phyloP scores from a whole-genome alignment of 1,140 invertebrate species.

The Drosophila mojavensis region DNA sequence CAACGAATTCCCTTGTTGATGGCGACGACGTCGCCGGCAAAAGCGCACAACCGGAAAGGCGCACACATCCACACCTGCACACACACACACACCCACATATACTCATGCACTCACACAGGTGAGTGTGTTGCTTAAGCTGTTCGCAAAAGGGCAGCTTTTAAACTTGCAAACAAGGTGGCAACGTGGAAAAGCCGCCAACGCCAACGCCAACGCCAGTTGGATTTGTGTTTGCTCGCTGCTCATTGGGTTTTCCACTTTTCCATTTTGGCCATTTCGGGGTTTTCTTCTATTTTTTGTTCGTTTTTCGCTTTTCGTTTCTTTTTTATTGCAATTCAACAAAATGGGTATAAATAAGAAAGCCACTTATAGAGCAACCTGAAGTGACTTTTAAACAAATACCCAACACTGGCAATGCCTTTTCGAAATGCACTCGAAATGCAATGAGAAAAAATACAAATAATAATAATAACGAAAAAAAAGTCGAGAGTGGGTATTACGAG shows the following conservation, averaged over 20 bases:
- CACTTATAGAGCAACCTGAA: slow-evolving; percentile 40
- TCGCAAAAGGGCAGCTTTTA: slow-evolving; percentile 63
- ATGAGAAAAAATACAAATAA: not conserved
- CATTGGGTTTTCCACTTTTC: slow-evolving; percentile 51
- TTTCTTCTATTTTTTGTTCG: not conserved
- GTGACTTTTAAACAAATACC: slow-evolving; percentile 38
- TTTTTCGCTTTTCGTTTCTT: not conserved
- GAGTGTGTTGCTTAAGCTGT: slow-evolving; percentile 34
- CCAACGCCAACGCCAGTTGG: slow-evolving; percentile 52
- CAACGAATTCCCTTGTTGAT: slow-evolving; percentile 52
- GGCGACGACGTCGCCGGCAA: slow-evolving; percentile 41
- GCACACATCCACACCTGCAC: slow-evolving; percentile 36
- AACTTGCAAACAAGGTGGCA: slow-evolving; percentile 72
- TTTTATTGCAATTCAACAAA: slow-evolving; percentile 45
- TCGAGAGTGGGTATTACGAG: not conserved
- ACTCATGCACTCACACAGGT: not conserved
- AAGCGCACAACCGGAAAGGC: slow-evolving; percentile 70
- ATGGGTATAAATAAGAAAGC: slow-evolving; percentile 44
- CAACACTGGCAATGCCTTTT: slow-evolving; percentile 1
- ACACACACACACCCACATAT: slow-evolving; percentile 12
- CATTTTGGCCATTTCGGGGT: slow-evolving; percentile 19
- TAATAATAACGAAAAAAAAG: not conserved
- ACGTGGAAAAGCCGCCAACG: slow-evolving; percentile 64
- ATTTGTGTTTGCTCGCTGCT: slow-evolving; percentile 64
- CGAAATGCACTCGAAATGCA: slow-evolving; percentile 4